Evolutionary conservation across 2,797 vertebrate species (phyloP).

Genomic region (Halcyon leucocephala): DNA sequence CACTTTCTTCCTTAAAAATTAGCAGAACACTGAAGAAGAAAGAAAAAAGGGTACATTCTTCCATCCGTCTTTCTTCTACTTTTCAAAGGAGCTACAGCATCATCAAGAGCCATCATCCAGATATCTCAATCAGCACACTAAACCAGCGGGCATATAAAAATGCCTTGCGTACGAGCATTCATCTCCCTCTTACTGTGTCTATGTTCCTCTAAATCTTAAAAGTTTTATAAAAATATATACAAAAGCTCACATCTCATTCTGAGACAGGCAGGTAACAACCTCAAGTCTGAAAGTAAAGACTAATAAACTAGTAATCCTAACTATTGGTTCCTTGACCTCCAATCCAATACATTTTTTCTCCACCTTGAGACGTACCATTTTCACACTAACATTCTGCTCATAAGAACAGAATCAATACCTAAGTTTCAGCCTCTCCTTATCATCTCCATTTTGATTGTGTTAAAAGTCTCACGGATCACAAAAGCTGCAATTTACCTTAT

Average conservation of each 20-base stretch:
- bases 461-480: neutral
- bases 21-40: neutral
- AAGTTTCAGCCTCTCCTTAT: neutral
- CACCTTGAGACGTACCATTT: neutral
- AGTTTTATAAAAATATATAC: neutral
- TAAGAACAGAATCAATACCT: neutral
- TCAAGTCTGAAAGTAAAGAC: neutral
- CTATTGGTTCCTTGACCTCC: neutral
- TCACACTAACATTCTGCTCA: neutral
- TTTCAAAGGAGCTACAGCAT: neutral
- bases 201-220: neutral
- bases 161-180: neutral
- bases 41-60: neutral
- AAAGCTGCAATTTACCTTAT: slow-evolving; percentile 24
- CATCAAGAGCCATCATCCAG: neutral
- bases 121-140: neutral
- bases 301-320: neutral
- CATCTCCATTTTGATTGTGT: neutral
- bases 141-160: neutral
- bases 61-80: neutral
- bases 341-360: neutral
- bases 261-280: neutral
- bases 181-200: neutral
- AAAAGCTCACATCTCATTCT: neutral
- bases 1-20: neutral